Evolutionary conservation across 2,113 vertebrate genomes (phyloP).

Genomic region (Dromaius novaehollandiae): DNA sequence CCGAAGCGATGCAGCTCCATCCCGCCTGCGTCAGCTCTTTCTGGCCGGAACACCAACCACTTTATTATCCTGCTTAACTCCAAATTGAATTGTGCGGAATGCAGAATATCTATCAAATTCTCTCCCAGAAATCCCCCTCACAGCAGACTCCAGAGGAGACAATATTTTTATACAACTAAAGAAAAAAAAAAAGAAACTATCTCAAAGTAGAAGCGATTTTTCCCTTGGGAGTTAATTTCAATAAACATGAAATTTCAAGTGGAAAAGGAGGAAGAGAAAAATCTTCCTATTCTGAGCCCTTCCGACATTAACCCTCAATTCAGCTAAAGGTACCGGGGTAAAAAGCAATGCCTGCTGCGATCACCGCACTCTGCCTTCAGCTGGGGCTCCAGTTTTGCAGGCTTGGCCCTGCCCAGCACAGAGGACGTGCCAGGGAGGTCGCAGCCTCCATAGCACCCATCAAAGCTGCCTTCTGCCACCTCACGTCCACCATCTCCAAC

Average conservation of each 20-base stretch:
- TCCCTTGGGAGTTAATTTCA: not conserved
- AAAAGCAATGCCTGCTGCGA: not conserved
- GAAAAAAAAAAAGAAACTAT: not conserved
- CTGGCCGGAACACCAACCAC: not conserved
- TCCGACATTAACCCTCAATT: not conserved
- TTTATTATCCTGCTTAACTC: conserved; percentile 14
- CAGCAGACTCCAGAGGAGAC: not conserved
- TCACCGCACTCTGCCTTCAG: too few species aligned
- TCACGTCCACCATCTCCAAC: not conserved
- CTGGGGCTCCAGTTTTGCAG: not conserved
- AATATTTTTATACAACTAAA: not conserved
- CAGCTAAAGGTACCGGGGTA: not conserved
- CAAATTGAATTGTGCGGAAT: not conserved
- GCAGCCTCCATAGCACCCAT: not conserved
- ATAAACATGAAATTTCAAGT: not conserved
- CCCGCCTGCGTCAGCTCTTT: not conserved
- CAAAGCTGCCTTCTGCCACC: not conserved
- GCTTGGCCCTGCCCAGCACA: not conserved
- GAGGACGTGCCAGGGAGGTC: not conserved
- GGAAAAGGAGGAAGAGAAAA: not conserved
- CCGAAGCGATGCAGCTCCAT: not conserved
- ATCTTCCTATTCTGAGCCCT: accelerated
- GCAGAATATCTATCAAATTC: not conserved
- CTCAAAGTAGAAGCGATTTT: not conserved
- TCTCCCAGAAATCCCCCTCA: not conserved